Evolutionary conservation across 2,113 vertebrate genomes (phyloP).

Genomic region (Poeciliopsis prolifica): DNA sequence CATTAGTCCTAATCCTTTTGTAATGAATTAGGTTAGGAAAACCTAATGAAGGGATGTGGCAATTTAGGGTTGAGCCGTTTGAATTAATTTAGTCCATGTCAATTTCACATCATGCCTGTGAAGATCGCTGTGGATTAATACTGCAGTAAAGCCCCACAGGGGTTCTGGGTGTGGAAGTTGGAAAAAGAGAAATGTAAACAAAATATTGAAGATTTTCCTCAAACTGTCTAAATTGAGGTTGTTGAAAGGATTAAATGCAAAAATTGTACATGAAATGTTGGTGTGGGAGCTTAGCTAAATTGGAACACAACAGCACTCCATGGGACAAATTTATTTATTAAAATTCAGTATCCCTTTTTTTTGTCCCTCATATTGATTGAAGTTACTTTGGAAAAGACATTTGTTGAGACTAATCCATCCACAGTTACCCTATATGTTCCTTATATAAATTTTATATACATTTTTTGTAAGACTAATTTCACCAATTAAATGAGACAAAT

Average conservation of each 20-base stretch:
- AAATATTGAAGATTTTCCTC: not conserved
- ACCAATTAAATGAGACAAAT: too few species aligned
- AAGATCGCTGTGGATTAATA: not conserved
- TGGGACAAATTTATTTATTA: not conserved
- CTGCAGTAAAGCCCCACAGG: not conserved
- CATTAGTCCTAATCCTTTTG: not conserved
- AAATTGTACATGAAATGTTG: not conserved
- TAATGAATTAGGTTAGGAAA: conserved; percentile 14
- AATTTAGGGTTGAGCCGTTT: not conserved
- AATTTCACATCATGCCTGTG: conserved; percentile 4
- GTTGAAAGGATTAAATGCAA: not conserved
- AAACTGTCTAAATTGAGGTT: not conserved
- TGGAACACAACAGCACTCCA: not conserved
- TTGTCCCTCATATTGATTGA: not conserved
- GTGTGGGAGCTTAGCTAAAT: not conserved
- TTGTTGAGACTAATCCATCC: not conserved
- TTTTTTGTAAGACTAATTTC: too few species aligned
- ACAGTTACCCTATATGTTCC: not conserved
- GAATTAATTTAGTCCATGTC: not conserved
- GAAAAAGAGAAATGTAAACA: too few species aligned
- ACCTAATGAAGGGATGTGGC: conserved; percentile 5
- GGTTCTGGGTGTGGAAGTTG: too few species aligned
- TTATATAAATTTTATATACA: not conserved
- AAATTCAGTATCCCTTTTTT: not conserved
- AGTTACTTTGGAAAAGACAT: too few species aligned